Evolutionary conservation across 2,113 vertebrate species (phyloP).

Genomic region (Haliaeetus leucogaster): DNA sequence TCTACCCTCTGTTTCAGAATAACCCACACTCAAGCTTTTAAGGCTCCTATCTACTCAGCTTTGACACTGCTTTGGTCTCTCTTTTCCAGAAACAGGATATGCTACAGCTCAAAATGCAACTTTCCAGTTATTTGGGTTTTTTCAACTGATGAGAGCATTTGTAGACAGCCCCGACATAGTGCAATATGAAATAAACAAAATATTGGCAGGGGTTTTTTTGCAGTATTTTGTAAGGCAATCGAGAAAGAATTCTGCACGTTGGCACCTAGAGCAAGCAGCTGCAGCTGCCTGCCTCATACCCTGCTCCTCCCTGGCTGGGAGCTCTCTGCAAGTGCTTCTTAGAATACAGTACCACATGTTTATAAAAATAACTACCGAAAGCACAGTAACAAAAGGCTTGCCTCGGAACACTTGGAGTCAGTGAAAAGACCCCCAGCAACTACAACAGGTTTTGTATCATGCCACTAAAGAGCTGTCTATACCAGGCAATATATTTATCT

Average conservation of each 20-base stretch:
- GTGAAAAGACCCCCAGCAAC: not conserved
- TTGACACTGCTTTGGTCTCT: not conserved
- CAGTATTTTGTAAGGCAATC: not conserved
- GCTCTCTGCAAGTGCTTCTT: not conserved
- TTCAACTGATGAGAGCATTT: not conserved
- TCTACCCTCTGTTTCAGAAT: not conserved
- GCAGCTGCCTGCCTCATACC: not conserved
- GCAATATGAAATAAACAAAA: not conserved
- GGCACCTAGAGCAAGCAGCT: not conserved
- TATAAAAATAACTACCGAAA: not conserved
- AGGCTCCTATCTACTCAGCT: not conserved
- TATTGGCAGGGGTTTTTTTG: not conserved
- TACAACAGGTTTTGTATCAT: not conserved
- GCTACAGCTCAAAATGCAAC: not conserved
- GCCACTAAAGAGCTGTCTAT: not conserved
- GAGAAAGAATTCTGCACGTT: not conserved
- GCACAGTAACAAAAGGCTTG: not conserved
- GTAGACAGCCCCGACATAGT: not conserved
- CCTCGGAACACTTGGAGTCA: not conserved
- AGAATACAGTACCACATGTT: fast-evolving
- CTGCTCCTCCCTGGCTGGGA: not conserved
- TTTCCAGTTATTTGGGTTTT: not conserved
- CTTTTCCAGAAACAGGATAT: not conserved
- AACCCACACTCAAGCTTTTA: not conserved
- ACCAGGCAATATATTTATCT: not conserved